Percentiles rank a stretch among this genome's conserved stretches.
Evolutionary conservation across 2,888 invertebrate genomes (phyloP).

Genomic region (Euspilapteryx auroguttella): DNA sequence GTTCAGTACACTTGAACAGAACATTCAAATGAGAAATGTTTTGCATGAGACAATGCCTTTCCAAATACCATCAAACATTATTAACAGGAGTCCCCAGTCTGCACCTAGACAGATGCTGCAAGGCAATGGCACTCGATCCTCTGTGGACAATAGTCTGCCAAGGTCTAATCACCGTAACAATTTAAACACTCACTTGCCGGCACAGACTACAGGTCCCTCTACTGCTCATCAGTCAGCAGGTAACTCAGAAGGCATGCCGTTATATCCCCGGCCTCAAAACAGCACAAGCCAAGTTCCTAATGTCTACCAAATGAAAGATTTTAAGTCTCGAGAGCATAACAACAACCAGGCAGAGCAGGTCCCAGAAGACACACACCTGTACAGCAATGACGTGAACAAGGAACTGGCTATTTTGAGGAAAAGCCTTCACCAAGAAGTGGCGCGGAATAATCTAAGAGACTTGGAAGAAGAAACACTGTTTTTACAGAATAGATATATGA

Average conservation of each 20-base stretch:
- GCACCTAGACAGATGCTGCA: constrained; percentile 40
- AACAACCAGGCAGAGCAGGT: constrained; percentile 37
- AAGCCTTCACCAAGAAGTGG: constrained; percentile 30
- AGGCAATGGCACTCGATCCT: constrained; percentile 43
- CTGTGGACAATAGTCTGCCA: constrained; percentile 41
- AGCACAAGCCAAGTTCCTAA: constrained; percentile 46
- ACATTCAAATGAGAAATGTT: constrained; percentile 70
- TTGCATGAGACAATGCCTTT: constrained; percentile 35
- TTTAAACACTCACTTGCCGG: constrained; percentile 12
- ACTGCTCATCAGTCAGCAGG: constrained; percentile 14
- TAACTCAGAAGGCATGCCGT: constrained; percentile 55
- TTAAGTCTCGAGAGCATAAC: constrained; percentile 50
- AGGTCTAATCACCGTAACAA: no score
- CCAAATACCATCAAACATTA: constrained; percentile 23
- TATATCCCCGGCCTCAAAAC: constrained; percentile 39
- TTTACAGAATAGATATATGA: constrained; percentile 31
- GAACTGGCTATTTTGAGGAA: constrained; percentile 43
- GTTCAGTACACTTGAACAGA: constrained; percentile 84
- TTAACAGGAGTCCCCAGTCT: constrained; percentile 27
- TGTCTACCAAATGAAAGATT: constrained; percentile 58
- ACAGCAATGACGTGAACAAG: constrained; percentile 42
- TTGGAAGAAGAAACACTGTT: no score
- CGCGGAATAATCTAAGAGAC: constrained; percentile 29
- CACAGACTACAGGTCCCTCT: constrained; percentile 7
- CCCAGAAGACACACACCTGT: constrained; percentile 28